Base-by-base conservation (phyloP, 2,797 vertebrate genomes). In the Brachymystax lenok region DNA sequence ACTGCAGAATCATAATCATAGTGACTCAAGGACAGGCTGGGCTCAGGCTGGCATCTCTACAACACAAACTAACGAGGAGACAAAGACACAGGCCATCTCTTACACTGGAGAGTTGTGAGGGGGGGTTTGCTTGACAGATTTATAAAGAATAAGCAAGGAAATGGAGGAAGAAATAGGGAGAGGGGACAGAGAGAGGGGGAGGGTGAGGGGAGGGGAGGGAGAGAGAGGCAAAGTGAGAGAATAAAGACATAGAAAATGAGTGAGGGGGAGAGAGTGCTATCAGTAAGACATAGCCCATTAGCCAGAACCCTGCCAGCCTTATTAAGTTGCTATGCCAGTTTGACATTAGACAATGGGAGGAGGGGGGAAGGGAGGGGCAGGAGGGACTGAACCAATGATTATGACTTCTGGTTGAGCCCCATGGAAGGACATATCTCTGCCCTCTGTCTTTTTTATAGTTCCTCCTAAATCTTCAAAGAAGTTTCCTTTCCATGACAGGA, bases 221-320 rank as follows among this genome's bases (percentile, higher is more conserved):
- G 12, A 46, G 33, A 71, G 28, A 3, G 64, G 24, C n/a, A 66
- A 12, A 28, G 63, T 8, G 24, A 66, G 63, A 66, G 63, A 66
- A 21, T 12, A 19, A 59, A 27, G 63, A 30, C 21, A 30, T 13
- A 67, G 64, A 51, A 69, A 76, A 51, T 4, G 27, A 66, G 14
- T 14, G 21, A 28, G 27, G 64, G 14, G 3, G 14, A 30, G 27
- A 63, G 28, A 16, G 50, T 46, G 78, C 71, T 69, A 51, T 78
- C 59, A 66, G 61, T 73, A 69, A 59, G 70, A 78, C 67, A 52
- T 33, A 66, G 30, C 16, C 66, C 76, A 76, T 80, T 80, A 74
- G 28, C 63, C 63, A 30, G n/a, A 12, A 50, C 12, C 46, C 35
- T 77, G 21, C 66, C 40, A 51, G 21, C 54, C 72, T 52, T 74